Evolutionary conservation across 1,140 invertebrate species (phyloP).

Genomic region (Paraescarpia echinospica): DNA sequence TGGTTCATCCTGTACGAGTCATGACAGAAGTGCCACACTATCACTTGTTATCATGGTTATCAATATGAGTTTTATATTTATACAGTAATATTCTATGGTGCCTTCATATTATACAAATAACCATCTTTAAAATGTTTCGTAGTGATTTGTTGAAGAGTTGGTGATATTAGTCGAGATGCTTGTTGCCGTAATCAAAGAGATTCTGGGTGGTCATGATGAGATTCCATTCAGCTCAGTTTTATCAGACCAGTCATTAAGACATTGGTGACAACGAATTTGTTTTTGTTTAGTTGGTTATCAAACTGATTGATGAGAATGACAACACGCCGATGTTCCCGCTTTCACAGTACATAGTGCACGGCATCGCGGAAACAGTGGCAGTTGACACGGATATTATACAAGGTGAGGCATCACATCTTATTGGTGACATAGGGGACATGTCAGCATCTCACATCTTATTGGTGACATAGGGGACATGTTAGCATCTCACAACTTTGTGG

Average conservation of each 20-base stretch:
- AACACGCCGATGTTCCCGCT: slow-evolving; percentile 32
- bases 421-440: neutral
- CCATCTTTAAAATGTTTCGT: too few species aligned
- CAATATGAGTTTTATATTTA: too few species aligned
- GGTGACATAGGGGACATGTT: neutral
- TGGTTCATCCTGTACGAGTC: neutral
- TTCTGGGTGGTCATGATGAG: too few species aligned
- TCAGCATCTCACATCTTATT: neutral
- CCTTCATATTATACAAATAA: too few species aligned
- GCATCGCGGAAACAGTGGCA: slow-evolving; percentile 26
- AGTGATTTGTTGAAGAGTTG: too few species aligned
- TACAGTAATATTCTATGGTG: too few species aligned
- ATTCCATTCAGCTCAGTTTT: neutral
- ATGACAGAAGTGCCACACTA: neutral
- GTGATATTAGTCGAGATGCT: too few species aligned
- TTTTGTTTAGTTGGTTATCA: slow-evolving; percentile 25
- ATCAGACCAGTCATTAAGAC: slow-evolving; percentile 5
- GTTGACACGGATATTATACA: slow-evolving; percentile 32
- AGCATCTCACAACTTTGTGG: neutral
- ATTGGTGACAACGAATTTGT: neutral
- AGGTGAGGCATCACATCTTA: neutral
- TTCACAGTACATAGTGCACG: slow-evolving; percentile 31
- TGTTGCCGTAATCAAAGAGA: too few species aligned
- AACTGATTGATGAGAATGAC: slow-evolving; percentile 30
- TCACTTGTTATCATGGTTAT: neutral